A percentile compares a stretch with the other conserved stretches of the same genome.
phyloP scores from a whole-genome alignment of 2,797 vertebrate genomes.

The Geotrypetes seraphini region DNA sequence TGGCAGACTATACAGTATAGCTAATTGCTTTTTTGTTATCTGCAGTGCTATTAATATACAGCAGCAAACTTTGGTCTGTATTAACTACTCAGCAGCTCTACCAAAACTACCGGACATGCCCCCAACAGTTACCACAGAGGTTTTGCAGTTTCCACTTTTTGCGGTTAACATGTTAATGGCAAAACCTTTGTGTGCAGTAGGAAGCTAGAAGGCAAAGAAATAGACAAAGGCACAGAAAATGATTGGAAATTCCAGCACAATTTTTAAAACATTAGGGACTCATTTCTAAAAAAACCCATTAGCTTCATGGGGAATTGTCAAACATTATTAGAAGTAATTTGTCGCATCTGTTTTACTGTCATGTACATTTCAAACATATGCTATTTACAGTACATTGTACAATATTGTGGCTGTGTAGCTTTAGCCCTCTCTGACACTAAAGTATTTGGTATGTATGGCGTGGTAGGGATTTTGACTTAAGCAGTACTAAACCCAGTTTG shows the following conservation, averaged over 20 bases:
- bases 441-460: neutral
- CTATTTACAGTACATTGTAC: slow-evolving; percentile 13
- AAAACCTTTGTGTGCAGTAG: too few species aligned
- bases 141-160: too few species aligned
- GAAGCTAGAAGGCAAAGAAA: slow-evolving; percentile 3
- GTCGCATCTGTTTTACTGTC: slow-evolving; percentile 34
- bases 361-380: slow-evolving; percentile 28
- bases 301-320: slow-evolving; percentile 30
- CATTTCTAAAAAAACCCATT: slow-evolving; percentile 46
- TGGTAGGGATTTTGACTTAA: slow-evolving; percentile 3
- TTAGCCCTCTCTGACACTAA: neutral
- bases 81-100: too few species aligned
- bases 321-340: slow-evolving; percentile 45
- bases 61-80: too few species aligned
- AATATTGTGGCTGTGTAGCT: neutral
- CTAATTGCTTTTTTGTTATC: too few species aligned
- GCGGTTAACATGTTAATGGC: too few species aligned
- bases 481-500: neutral
- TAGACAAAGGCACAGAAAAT: slow-evolving; percentile 32
- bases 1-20: too few species aligned
- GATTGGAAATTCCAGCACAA: slow-evolving; percentile 25
- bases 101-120: too few species aligned
- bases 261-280: slow-evolving; percentile 32
- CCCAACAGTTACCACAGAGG: too few species aligned
- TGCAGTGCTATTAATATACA: too few species aligned